phyloP scores from a whole-genome alignment of 1,140 invertebrate genomes.

The Latrodectus geometricus region DNA sequence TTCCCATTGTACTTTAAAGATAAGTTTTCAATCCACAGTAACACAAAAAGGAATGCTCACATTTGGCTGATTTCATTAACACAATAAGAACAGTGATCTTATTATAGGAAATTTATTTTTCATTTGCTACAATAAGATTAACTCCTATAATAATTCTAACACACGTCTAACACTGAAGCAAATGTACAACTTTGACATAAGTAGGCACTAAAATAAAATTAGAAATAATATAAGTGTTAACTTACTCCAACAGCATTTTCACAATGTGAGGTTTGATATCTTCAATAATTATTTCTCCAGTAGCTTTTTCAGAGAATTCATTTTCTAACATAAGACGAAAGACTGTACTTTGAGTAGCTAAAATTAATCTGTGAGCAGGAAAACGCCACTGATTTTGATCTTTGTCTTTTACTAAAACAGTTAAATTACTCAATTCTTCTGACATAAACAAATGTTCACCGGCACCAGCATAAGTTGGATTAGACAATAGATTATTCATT shows the following conservation, averaged over 20 bases:
- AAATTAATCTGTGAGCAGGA: slow-evolving; percentile 11
- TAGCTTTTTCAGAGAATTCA: slow-evolving; percentile 21
- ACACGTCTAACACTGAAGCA: too few relatives aligned
- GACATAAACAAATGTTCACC: slow-evolving; percentile 27
- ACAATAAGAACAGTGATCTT: too few relatives aligned
- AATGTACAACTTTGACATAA: too few relatives aligned
- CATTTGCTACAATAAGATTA: too few relatives aligned
- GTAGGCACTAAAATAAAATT: too few relatives aligned
- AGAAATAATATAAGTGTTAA: not conserved
- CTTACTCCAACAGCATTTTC: slow-evolving; percentile 28
- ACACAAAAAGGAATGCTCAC: too few relatives aligned
- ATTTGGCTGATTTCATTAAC: too few relatives aligned
- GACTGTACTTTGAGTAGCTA: slow-evolving; percentile 22
- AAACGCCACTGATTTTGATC: slow-evolving; percentile 14
- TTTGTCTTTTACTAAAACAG: not conserved
- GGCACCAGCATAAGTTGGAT: slow-evolving; percentile 10
- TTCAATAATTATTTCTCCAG: not conserved
- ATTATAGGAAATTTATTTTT: too few relatives aligned
- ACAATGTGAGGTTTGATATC: slow-evolving; percentile 27
- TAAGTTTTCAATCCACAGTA: too few relatives aligned
- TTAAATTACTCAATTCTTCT: slow-evolving; percentile 27
- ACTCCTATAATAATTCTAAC: too few relatives aligned
- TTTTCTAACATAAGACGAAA: slow-evolving; percentile 23
- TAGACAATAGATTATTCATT: slow-evolving; percentile 5
- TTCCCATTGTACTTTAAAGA: too few relatives aligned